Evolutionary conservation across 2,888 invertebrate species (phyloP).

Genomic region (Cantharis rufa): DNA sequence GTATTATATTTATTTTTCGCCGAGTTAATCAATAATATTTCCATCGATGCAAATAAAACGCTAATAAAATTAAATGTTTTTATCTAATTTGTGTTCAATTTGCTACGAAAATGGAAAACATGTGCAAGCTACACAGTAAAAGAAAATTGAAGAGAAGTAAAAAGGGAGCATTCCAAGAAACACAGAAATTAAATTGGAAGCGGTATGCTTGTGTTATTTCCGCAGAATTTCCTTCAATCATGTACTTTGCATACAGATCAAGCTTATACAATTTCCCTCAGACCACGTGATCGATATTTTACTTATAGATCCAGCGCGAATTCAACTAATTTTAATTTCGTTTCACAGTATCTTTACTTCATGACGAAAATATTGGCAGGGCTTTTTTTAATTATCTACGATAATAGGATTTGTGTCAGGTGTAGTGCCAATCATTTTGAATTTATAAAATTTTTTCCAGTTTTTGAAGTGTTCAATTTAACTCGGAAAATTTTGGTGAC

Average conservation of each 20-base stretch:
- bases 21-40: neutral
- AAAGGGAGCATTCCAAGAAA: conserved; percentile 11
- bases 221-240: conserved; percentile 37
- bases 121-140: conserved; percentile 12
- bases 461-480: too few species aligned
- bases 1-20: neutral
- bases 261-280: conserved; percentile 1
- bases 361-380: neutral
- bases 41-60: neutral
- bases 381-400: neutral
- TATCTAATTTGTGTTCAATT: conserved; percentile 8
- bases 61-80: conserved; percentile 6
- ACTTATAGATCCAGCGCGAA: neutral
- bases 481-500: too few species aligned
- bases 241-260: conserved; percentile 38
- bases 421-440: too few species aligned
- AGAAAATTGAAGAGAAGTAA: conserved; percentile 18
- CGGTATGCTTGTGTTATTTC: conserved; percentile 31
- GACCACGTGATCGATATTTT: neutral
- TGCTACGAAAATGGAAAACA: conserved; percentile 3
- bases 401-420: neutral
- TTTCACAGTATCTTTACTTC: neutral
- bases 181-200: conserved; percentile 28
- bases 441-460: too few species aligned
- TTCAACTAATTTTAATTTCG: neutral